Evolutionary conservation across 1,140 invertebrate species (phyloP), one percentile per base, ranked within the genome.

Genomic region (Aphis craccivora): DNA sequence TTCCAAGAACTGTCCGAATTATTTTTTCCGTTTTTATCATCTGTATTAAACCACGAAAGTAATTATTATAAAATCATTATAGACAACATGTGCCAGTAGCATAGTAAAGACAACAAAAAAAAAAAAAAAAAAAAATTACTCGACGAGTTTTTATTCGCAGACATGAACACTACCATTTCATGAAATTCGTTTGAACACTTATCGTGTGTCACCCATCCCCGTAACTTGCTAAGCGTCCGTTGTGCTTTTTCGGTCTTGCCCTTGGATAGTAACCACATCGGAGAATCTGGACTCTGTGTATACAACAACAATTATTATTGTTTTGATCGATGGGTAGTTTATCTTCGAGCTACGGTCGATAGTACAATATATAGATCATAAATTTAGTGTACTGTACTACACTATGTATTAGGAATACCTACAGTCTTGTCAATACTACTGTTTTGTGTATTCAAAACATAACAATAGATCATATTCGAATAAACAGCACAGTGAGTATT

Each of bases 251-350:
- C 95, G 53, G 95, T 95, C 92, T 95, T 94, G 20, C 96, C 95
- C 94, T 95, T 95, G 30, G 95, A 95, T 83, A 96, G 94, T 9
- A 96, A 95, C 96, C 97, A 97, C 20, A 97, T 95, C 53, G 97
- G 97, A 7, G 97, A 96, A 95, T 97, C 97, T 18, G 97, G 97
- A 11, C 97, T 95, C 96, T 96, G 60, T 18, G 60, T 18, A n/a
- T 18, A 76, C 14, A 76, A 76, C 30, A 67, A 67, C 25, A 51
- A 55, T 76, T 76, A 76, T n/a, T 76, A 76, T 35, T 76, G 11
- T 20, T 76, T 18, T 35, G 18, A 20, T n/a, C 14, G 30, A 76
- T 22, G 1, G 7, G n/a, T 55, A 20, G 25, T 76, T n/a, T 84
- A 25, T 43, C 23, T 40, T 43, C 37, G 81, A 1, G 81, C 81